phyloP scores from a whole-genome alignment of 2,113 vertebrate genomes.

The Notothenia rossii region DNA sequence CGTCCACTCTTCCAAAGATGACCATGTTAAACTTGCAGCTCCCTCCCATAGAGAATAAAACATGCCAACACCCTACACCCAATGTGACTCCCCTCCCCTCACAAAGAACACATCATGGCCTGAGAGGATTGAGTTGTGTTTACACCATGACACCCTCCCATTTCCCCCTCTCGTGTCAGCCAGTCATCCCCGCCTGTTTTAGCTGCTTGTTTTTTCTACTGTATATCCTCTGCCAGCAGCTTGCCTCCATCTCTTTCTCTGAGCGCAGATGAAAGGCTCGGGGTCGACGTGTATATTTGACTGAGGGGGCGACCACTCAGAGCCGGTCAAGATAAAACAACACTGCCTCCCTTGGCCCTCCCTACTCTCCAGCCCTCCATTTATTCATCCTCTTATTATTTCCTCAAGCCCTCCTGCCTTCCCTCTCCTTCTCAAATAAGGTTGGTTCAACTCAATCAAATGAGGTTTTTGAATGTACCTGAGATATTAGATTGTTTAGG shows the following conservation, averaged over 20 bases:
- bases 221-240: constrained; percentile 49
- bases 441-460: constrained; percentile 20
- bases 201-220: constrained; percentile 60
- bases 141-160: constrained; percentile 62
- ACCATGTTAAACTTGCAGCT: neutral
- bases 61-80: neutral
- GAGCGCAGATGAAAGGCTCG: constrained; percentile 62
- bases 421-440: neutral
- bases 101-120: constrained; percentile 38
- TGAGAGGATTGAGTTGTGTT: constrained; percentile 67
- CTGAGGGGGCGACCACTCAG: constrained; percentile 68
- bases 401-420: constrained; percentile 8
- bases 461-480: neutral
- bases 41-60: constrained; percentile 11
- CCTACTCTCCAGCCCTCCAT: constrained; percentile 14
- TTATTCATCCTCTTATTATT: constrained; percentile 26
- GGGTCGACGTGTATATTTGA: constrained; percentile 70
- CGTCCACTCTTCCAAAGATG: neutral
- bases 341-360: constrained; percentile 35
- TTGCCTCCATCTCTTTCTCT: constrained; percentile 34
- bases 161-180: constrained; percentile 50
- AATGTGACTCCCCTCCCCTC: constrained; percentile 26
- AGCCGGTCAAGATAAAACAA: constrained; percentile 71
- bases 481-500: neutral
- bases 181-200: constrained; percentile 30